These are phyloP conservation scores for Anabas testudineus DNA, from an alignment of 2,797 vertebrate genomes.

Conservation along the genomic window DNA sequence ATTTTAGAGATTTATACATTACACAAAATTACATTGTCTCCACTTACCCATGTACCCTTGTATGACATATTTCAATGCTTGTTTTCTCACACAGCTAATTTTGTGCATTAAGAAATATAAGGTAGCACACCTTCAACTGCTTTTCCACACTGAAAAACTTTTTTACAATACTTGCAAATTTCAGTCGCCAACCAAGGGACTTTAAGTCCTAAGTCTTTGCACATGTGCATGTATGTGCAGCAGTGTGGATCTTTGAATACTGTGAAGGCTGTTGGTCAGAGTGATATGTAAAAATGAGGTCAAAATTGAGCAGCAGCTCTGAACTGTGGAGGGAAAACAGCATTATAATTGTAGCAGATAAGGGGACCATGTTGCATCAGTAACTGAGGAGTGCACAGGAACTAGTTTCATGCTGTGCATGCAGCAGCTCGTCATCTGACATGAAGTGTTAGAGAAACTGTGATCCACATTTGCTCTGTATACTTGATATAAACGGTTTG, in stretches of 20 bases:
- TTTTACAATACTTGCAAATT: background rate
- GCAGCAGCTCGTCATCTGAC: background rate
- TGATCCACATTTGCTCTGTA: slow-evolving; percentile 13
- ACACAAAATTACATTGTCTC: slow-evolving; percentile 19
- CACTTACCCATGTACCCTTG: slow-evolving; percentile 6
- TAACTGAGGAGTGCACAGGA: slow-evolving; percentile 1
- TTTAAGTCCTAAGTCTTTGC: background rate
- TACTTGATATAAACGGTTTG: slow-evolving; percentile 4
- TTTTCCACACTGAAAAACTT: background rate
- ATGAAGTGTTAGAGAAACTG: slow-evolving; percentile 31
- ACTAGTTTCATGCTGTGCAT: background rate
- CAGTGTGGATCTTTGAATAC: slow-evolving; percentile 1
- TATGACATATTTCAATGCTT: background rate
- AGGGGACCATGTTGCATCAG: slow-evolving; percentile 36
- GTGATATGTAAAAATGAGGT: background rate
- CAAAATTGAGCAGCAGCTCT: background rate
- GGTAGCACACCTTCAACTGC: background rate
- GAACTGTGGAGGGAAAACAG: background rate
- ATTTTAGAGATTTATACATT: slow-evolving; percentile 19
- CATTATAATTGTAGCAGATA: slow-evolving; percentile 48
- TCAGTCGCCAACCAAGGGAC: background rate
- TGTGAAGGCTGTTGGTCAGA: slow-evolving; percentile 22
- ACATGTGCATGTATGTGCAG: slow-evolving; percentile 7
- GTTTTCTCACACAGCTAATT: slow-evolving; percentile 3
- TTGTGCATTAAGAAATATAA: background rate